Percentiles rank a stretch among this genome's conserved stretches.
These are phyloP conservation scores for Tholera decimalis DNA, from an alignment of 2,888 invertebrate genomes.

Conservation along the genomic window DNA sequence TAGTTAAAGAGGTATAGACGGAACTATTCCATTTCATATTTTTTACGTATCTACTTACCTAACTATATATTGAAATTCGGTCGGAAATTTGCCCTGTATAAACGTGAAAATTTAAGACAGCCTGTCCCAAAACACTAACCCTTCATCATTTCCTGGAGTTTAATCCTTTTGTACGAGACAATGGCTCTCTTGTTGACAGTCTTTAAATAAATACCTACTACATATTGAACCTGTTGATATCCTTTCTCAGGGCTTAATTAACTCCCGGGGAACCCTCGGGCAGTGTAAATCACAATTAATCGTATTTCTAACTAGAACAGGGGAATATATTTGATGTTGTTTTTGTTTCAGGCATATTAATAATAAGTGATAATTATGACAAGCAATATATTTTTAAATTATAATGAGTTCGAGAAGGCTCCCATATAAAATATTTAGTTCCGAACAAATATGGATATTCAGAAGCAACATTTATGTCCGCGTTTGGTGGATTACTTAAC, in stretches of 20 bases:
- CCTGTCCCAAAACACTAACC: not conserved
- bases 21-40: not conserved
- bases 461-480: slow-evolving; percentile 96
- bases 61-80: slow-evolving; percentile 14
- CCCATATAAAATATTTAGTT: slow-evolving; percentile 69
- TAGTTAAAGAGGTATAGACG: not conserved
- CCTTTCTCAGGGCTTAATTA: slow-evolving; percentile 8
- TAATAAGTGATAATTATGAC: slow-evolving; percentile 87
- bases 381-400: slow-evolving; percentile 87
- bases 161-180: slow-evolving; percentile 8
- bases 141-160: slow-evolving; percentile 7
- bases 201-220: slow-evolving; percentile 5
- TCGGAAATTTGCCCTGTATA: not conserved
- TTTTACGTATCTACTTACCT: too few relatives aligned
- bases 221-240: slow-evolving; percentile 19
- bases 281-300: slow-evolving; percentile 11
- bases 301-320: slow-evolving; percentile 1
- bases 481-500: slow-evolving; percentile 98
- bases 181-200: not conserved
- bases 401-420: slow-evolving; percentile 80
- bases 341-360: slow-evolving; percentile 72
- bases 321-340: slow-evolving; percentile 22
- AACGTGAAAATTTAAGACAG: slow-evolving; percentile 13
- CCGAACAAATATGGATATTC: slow-evolving; percentile 89
- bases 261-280: slow-evolving; percentile 12